These are phyloP conservation scores for Linnaemya tessellans DNA, from an alignment of 2,888 invertebrate species.

Conservation along the genomic window DNA sequence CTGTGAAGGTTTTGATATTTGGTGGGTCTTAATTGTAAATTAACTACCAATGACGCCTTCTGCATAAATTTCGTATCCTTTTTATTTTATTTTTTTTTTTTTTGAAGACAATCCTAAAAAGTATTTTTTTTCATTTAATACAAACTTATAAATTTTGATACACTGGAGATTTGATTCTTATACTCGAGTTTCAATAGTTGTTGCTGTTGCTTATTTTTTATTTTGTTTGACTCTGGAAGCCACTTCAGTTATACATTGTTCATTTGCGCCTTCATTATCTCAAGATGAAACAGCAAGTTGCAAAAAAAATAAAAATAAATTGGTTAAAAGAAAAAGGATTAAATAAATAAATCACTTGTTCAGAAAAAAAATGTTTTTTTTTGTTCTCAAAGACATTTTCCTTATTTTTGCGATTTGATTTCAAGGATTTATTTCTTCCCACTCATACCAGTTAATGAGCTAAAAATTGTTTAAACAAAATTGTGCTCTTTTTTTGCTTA, in stretches of 20 bases:
- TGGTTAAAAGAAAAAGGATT: constrained; percentile 71
- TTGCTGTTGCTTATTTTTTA: constrained; percentile 17
- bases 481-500: constrained; percentile 33
- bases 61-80: constrained; percentile 59
- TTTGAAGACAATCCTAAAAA: constrained; percentile 9
- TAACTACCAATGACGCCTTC: constrained; percentile 69
- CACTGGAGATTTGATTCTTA: constrained; percentile 70
- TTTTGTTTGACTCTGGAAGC: constrained; percentile 30
- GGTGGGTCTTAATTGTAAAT: constrained; percentile 69
- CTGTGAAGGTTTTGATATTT: constrained; percentile 50
- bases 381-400: constrained; percentile 67
- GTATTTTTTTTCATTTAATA: constrained; percentile 16
- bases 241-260: constrained; percentile 68
- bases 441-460: constrained; percentile 73
- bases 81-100: constrained; percentile 6
- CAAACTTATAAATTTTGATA: constrained; percentile 69
- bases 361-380: constrained; percentile 50
- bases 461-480: constrained; percentile 67
- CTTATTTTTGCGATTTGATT: constrained; percentile 54
- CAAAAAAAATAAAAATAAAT: constrained; percentile 19
- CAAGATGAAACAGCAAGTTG: constrained; percentile 34
- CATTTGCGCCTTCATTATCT: constrained; percentile 72
- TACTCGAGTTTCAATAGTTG: constrained; percentile 61
- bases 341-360: constrained; percentile 74
- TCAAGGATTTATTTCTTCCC: constrained; percentile 17